Percentiles rank a stretch among this genome's conserved stretches.
Conservation (phyloP, 2,888 invertebrate genomes). For the Tribolium freemani region DNA sequence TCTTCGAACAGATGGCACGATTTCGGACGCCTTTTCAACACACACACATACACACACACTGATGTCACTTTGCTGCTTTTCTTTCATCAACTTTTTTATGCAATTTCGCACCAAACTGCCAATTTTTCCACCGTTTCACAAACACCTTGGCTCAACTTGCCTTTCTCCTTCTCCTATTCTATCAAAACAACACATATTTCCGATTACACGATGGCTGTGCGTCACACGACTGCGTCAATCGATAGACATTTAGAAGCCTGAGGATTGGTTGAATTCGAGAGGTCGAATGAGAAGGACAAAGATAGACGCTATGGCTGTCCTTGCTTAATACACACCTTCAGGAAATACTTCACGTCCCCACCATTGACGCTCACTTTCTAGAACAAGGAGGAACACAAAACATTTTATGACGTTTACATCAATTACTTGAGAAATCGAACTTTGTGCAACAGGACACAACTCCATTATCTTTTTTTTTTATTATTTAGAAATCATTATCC, state of each 20-base stretch:
- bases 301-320: neutral
- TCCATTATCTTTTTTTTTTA: neutral
- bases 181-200: constrained; percentile 37
- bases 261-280: constrained; percentile 23
- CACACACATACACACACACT: no score
- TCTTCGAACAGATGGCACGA: constrained; percentile 40
- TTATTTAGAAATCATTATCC: no score
- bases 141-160: constrained; percentile 21
- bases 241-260: neutral
- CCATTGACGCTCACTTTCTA: constrained; percentile 19
- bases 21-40: constrained; percentile 4
- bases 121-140: constrained; percentile 1
- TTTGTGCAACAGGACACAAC: neutral
- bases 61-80: no score
- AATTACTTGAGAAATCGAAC: constrained; percentile 17
- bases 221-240: constrained; percentile 43
- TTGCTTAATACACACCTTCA: neutral
- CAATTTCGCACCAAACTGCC: constrained; percentile 15
- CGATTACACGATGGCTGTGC: constrained; percentile 19
- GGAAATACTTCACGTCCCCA: constrained; percentile 15
- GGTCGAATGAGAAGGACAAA: neutral
- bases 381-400: constrained; percentile 32
- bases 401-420: constrained; percentile 28
- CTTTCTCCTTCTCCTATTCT: constrained; percentile 35
- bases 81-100: constrained; percentile 38